Conservation (phyloP, 2,888 invertebrate genomes). For the Mimas tiliae region DNA sequence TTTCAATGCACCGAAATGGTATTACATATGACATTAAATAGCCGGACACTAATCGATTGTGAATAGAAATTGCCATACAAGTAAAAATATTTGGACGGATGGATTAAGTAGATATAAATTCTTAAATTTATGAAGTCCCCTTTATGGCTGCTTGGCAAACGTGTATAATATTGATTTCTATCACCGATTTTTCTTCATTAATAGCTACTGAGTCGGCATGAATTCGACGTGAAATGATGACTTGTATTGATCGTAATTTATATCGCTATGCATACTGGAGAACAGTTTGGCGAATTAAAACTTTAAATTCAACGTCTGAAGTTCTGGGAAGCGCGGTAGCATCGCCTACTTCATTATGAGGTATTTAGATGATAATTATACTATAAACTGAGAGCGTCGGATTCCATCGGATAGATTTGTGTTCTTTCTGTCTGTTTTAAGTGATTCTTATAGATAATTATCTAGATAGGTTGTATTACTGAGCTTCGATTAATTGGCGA, state of each 20-base stretch:
- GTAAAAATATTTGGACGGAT: constrained; percentile 58
- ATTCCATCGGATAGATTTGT: constrained; percentile 48
- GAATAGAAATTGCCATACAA: constrained; percentile 69
- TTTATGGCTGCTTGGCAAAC: constrained; percentile 53
- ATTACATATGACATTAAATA: constrained; percentile 55
- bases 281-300: constrained; percentile 51
- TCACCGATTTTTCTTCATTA: constrained; percentile 61
- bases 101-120: constrained; percentile 59
- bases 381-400: constrained; percentile 48
- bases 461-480: constrained; percentile 23
- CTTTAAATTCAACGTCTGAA: constrained; percentile 50
- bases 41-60: constrained; percentile 62
- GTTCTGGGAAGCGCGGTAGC: constrained; percentile 66
- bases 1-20: constrained; percentile 57
- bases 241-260: constrained; percentile 50
- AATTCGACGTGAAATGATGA: constrained; percentile 44
- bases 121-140: constrained; percentile 57
- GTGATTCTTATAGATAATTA: constrained; percentile 25
- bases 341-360: constrained; percentile 55
- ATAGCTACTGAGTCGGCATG: constrained; percentile 50
- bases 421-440: constrained; percentile 38
- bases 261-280: constrained; percentile 37
- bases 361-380: constrained; percentile 72
- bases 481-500: constrained; percentile 15
- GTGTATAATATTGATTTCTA: constrained; percentile 62